phyloP scores from a whole-genome alignment of 2,797 vertebrate genomes.

The Enteromius argenteus region DNA sequence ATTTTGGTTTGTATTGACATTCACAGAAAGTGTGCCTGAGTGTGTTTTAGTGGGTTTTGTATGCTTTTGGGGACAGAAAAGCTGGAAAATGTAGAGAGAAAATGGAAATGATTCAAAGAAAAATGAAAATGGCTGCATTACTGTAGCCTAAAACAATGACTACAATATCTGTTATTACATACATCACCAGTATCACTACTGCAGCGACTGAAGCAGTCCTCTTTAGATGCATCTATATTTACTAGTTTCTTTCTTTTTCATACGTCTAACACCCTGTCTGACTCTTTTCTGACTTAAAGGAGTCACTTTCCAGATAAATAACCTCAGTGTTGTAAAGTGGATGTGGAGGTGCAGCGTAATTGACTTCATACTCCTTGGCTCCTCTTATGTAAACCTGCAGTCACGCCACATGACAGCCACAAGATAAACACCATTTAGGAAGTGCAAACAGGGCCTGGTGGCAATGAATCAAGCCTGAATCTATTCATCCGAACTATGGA shows the following conservation, averaged over 20 bases:
- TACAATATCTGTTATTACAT: not conserved
- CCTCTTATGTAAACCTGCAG: constrained; percentile 41
- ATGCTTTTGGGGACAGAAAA: not conserved
- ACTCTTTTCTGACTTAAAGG: constrained; percentile 32
- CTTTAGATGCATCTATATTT: not conserved
- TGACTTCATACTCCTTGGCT: constrained; percentile 29
- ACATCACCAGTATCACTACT: not conserved
- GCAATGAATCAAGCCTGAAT: constrained; percentile 50
- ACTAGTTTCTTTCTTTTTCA: not conserved
- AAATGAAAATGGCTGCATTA: not conserved
- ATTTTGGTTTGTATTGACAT: not conserved
- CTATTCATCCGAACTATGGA: constrained; percentile 33
- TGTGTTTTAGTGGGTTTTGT: not conserved
- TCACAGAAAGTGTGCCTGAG: not conserved
- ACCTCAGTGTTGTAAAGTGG: not conserved
- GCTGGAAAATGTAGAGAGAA: not conserved
- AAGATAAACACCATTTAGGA: constrained; percentile 49
- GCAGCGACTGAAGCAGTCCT: not conserved
- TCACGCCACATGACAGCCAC: constrained; percentile 36
- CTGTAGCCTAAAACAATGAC: not conserved
- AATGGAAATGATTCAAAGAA: not conserved
- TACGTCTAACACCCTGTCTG: not conserved
- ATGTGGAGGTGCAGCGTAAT: constrained; percentile 26
- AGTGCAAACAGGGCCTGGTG: constrained; percentile 41
- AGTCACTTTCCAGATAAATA: constrained; percentile 44